These are phyloP conservation scores for Marisa cornuarietis DNA, from an alignment of 1,140 invertebrate species.

Conservation along the genomic window DNA sequence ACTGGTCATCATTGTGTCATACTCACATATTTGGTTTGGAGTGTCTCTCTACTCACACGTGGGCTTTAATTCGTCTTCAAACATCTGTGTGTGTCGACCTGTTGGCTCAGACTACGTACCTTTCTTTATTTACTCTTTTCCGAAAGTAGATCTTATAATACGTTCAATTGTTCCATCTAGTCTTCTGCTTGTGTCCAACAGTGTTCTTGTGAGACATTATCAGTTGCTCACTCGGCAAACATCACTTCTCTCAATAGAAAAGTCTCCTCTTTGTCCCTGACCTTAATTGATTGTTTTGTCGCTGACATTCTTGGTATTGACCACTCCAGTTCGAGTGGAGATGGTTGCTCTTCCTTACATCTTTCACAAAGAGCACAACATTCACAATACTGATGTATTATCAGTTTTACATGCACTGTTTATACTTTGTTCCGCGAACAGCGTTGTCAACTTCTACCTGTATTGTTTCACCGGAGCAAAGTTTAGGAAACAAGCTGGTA, in stretches of 20 bases:
- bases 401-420: not conserved
- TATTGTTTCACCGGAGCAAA: constrained; percentile 28
- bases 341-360: too few relatives aligned
- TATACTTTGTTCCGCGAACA: constrained; percentile 18
- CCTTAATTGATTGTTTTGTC: constrained; percentile 37
- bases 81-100: too few relatives aligned
- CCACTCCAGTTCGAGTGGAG: constrained; percentile 19
- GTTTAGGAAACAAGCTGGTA: constrained; percentile 20
- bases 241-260: not conserved
- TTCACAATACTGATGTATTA: too few relatives aligned
- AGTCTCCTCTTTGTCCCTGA: constrained; percentile 21
- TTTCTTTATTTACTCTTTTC: constrained; percentile 17
- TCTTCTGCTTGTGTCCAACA: not conserved
- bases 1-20: too few relatives aligned
- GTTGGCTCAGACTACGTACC: too few relatives aligned
- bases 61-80: too few relatives aligned
- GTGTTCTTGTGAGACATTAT: not conserved
- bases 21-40: too few relatives aligned
- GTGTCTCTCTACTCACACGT: not conserved
- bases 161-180: not conserved
- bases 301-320: constrained; percentile 29
- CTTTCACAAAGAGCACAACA: too few relatives aligned
- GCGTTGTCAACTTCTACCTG: constrained; percentile 27
- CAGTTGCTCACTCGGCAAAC: not conserved
- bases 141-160: constrained; percentile 35